phyloP scores from a whole-genome alignment of 2,888 invertebrate species.

The Bombylius discolor region DNA sequence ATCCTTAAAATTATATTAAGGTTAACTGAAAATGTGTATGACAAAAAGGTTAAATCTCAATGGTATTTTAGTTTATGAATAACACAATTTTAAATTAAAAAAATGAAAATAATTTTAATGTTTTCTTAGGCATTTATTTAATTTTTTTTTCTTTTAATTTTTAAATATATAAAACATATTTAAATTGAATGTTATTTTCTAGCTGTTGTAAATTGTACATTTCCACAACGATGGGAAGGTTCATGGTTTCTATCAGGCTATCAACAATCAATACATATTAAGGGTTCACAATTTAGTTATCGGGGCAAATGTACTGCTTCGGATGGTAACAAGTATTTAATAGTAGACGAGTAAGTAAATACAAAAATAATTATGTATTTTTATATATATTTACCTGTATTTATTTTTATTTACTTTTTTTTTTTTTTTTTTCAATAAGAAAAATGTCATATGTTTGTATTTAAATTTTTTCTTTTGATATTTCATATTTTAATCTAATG shows the following conservation, averaged over 20 bases:
- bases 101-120: not conserved
- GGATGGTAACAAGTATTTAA: constrained; percentile 78
- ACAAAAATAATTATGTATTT: constrained; percentile 4
- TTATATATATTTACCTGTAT: not conserved
- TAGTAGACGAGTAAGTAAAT: constrained; percentile 74
- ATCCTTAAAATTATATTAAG: too few relatives aligned
- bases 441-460: too few relatives aligned
- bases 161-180: not conserved
- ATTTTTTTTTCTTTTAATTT: not conserved
- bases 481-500: too few relatives aligned
- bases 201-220: constrained; percentile 54
- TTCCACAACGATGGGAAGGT: constrained; percentile 75
- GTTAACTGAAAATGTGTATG: too few relatives aligned
- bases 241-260: constrained; percentile 86
- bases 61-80: too few relatives aligned
- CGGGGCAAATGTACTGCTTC: constrained; percentile 73
- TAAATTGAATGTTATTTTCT: constrained; percentile 12
- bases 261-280: constrained; percentile 70
- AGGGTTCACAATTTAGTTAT: constrained; percentile 67
- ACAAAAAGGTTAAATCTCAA: too few relatives aligned
- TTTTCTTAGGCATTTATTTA: not conserved
- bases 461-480: too few relatives aligned
- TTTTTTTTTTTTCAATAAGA: too few relatives aligned
- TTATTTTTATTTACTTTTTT: not conserved
- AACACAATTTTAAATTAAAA: too few relatives aligned